These are phyloP conservation scores for Zosterops lateralis DNA, from an alignment of 2,113 vertebrate species.

Conservation along the genomic window DNA sequence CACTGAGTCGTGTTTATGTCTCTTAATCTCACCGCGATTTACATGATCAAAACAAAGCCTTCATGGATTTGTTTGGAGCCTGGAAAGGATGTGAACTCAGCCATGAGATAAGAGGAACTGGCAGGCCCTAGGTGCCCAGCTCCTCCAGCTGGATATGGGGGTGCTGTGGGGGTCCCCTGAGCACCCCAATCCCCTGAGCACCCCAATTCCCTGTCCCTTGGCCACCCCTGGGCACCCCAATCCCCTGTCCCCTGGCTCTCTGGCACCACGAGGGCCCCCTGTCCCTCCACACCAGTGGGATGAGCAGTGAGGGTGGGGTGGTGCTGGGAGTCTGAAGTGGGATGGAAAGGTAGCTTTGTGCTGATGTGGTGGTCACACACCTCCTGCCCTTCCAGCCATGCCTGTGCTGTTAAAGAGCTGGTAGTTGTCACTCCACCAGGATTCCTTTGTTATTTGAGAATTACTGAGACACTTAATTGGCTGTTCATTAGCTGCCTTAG, in stretches of 20 bases:
- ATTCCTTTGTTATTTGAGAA: conserved; percentile 5
- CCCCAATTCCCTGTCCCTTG: too few species aligned
- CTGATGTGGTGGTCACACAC: fast-evolving
- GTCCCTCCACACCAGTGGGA: not conserved
- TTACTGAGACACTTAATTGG: not conserved
- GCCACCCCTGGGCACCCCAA: not conserved
- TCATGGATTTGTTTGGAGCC: not conserved
- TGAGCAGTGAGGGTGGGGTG: not conserved
- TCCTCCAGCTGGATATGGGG: not conserved
- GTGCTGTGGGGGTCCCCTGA: not conserved
- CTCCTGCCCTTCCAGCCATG: not conserved
- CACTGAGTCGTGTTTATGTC: not conserved
- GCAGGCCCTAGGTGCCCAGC: not conserved
- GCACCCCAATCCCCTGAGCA: too few species aligned
- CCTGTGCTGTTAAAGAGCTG: not conserved
- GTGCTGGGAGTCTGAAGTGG: not conserved
- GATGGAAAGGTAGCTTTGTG: not conserved
- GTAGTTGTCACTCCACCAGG: not conserved
- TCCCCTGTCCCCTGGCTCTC: not conserved
- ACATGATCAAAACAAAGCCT: not conserved
- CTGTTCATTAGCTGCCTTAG: conserved; percentile 25
- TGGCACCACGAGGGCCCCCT: not conserved
- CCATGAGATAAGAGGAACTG: fast-evolving
- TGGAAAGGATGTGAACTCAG: not conserved
- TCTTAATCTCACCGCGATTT: not conserved